Percentiles rank a stretch among this genome's conserved stretches.
These are phyloP conservation scores for Lasioglossum vierecki DNA, from an alignment of 2,888 invertebrate species.

Conservation along the genomic window DNA sequence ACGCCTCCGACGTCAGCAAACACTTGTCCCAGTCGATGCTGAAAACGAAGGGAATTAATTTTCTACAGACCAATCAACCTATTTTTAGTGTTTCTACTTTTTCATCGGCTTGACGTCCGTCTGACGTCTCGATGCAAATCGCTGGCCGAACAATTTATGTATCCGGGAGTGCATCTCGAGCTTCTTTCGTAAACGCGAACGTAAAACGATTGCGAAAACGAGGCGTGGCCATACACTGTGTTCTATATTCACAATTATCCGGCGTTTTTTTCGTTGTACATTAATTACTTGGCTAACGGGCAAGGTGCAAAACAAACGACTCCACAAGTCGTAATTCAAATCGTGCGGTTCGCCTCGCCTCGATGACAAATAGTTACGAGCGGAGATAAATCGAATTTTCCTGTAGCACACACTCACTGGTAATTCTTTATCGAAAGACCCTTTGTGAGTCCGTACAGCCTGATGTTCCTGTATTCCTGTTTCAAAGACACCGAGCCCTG, in stretches of 20 bases:
- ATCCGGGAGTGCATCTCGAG: not conserved
- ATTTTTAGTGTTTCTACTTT: not conserved
- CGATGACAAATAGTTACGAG: not conserved
- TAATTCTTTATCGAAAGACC: slow-evolving; percentile 84
- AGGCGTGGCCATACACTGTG: not conserved
- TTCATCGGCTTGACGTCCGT: not conserved
- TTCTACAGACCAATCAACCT: not conserved
- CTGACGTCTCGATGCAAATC: not conserved
- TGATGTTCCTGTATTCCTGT: slow-evolving; percentile 88
- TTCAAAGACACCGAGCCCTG: slow-evolving; percentile 87
- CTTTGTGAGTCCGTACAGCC: slow-evolving; percentile 87
- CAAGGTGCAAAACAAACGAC: not conserved
- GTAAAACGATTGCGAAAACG: not conserved
- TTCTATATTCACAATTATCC: not conserved
- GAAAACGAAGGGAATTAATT: slow-evolving; percentile 70
- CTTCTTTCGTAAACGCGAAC: not conserved
- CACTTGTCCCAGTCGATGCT: slow-evolving; percentile 86
- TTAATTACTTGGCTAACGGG: not conserved
- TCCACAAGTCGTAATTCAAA: not conserved
- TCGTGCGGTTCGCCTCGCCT: not conserved
- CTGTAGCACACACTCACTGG: slow-evolving; percentile 83
- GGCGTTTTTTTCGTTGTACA: not conserved
- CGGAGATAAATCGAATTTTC: not conserved
- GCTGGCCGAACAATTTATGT: not conserved
- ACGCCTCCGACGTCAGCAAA: slow-evolving; percentile 84